Evolutionary conservation across 92 coral and sea anemone genomes (phyloP).

Genomic region (Blastomussa wellsi): DNA sequence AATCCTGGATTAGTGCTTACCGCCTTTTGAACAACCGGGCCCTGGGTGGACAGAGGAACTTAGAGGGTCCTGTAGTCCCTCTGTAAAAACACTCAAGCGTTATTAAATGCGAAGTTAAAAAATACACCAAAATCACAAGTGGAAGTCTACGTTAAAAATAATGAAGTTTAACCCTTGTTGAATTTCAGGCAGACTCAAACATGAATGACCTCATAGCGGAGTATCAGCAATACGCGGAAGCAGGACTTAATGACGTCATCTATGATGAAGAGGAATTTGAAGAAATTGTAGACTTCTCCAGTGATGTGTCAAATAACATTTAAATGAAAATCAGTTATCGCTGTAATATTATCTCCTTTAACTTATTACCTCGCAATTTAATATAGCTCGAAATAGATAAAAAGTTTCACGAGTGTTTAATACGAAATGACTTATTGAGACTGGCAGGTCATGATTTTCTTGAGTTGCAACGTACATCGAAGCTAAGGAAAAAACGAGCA

Average conservation of each 20-base stretch:
- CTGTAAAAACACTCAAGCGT: too few relatives aligned
- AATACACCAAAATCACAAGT: too few relatives aligned
- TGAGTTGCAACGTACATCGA: too few relatives aligned
- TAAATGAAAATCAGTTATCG: background rate
- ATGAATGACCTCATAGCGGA: slow-evolving; percentile 92
- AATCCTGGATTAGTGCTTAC: too few relatives aligned
- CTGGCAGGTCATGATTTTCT: too few relatives aligned
- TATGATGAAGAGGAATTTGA: slow-evolving; percentile 72
- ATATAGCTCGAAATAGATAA: background rate
- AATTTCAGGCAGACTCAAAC: slow-evolving; percentile 94
- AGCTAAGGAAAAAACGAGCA: too few relatives aligned
- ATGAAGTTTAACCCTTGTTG: background rate
- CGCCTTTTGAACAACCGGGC: too few relatives aligned
- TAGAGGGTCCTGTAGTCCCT: too few relatives aligned
- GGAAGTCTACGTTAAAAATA: background rate
- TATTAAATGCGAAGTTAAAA: too few relatives aligned
- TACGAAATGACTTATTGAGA: background rate
- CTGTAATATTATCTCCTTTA: background rate
- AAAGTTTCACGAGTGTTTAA: background rate
- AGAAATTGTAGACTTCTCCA: slow-evolving; percentile 58
- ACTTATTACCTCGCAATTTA: background rate
- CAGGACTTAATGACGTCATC: slow-evolving; percentile 66
- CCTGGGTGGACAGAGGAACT: too few relatives aligned
- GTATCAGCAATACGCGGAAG: slow-evolving; percentile 92
- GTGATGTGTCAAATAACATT: slow-evolving; percentile 24